These are phyloP conservation scores for Emydura subglobosa DNA, from an alignment of 2,113 vertebrate genomes.

Conservation along the genomic window DNA sequence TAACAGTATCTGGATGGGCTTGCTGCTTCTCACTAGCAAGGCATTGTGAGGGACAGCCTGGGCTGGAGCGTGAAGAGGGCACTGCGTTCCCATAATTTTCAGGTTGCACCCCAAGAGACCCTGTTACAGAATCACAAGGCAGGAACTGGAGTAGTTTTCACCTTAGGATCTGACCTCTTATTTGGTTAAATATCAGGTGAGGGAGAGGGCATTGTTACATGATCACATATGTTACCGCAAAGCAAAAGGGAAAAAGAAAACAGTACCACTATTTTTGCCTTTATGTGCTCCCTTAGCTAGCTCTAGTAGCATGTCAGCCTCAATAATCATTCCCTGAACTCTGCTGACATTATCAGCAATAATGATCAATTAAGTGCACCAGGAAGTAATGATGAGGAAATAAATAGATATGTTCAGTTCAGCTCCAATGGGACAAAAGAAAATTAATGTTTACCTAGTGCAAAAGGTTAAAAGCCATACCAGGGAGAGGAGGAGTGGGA, in stretches of 20 bases:
- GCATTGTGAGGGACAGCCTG: too few species aligned
- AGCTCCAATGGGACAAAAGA: neutral
- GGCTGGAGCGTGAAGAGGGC: too few species aligned
- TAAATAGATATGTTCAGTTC: constrained; percentile 18
- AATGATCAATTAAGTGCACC: neutral
- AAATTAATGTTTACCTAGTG: constrained; percentile 27
- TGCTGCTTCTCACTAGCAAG: too few species aligned
- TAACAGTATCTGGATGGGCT: too few species aligned
- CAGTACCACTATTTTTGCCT: neutral
- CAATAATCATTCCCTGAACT: neutral
- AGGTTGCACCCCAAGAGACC: too few species aligned
- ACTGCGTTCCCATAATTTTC: too few species aligned
- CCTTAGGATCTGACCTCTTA: neutral
- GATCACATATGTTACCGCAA: neutral
- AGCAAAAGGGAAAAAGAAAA: neutral
- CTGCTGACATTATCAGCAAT: constrained; percentile 5
- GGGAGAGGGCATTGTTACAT: neutral
- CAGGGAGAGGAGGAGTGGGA: neutral
- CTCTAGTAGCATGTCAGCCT: neutral
- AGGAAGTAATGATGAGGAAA: neutral
- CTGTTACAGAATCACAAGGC: neutral
- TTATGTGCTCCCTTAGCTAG: neutral
- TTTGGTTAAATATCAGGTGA: neutral
- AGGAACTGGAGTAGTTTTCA: neutral
- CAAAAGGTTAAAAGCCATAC: constrained; percentile 25